Evolutionary conservation across 2,113 vertebrate genomes (phyloP), one percentile per base, ranked within the genome.

Genomic region (Potamarius usumacintae): DNA sequence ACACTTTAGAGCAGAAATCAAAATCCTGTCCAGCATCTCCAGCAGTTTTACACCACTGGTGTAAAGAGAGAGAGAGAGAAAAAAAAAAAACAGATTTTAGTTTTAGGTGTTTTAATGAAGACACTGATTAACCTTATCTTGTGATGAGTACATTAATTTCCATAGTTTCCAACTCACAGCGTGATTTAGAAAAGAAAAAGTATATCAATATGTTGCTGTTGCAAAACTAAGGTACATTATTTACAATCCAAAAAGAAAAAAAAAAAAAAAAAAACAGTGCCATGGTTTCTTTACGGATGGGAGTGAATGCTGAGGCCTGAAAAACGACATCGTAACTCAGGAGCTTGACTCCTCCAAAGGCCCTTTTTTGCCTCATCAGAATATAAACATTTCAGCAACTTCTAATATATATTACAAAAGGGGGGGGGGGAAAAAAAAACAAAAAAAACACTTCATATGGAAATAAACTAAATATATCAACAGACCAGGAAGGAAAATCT

Each of bases 151-250:
- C 93, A 93, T 91, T 90, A 89, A 90, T 85, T 91, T 90, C 80
- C 86, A 89, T 89, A 90, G 78, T 86, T 92, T 91, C 90, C 87
- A 89, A 89, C 90, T 90, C 89, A 86, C 84, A 86, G 90, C 90
- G 89, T 88, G 89, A 89, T 87, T 92, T 92, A 90, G 83, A 92
- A 92, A 92, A 91, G 86, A 80, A 84, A 90, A 90, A 79, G 79
- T 89, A 88, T 91, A 91, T 90, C 89, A 92, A 88, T 89, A 90
- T 89, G 90, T 77, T 65, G 87, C 88, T 85, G 85, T 84, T 87
- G 90, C 88, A 92, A 92, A 93, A 91, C 91, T 92, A 92, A 92
- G 87, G 84, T 90, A 91, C 90, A 93, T 87, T 93, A 93, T 92
- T 92, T 93, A 93, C 92, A 93, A 88, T 92, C 89, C 85, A 77